Evolutionary conservation across 2,113 vertebrate species (phyloP).

Genomic region (Capreolus pygargus): DNA sequence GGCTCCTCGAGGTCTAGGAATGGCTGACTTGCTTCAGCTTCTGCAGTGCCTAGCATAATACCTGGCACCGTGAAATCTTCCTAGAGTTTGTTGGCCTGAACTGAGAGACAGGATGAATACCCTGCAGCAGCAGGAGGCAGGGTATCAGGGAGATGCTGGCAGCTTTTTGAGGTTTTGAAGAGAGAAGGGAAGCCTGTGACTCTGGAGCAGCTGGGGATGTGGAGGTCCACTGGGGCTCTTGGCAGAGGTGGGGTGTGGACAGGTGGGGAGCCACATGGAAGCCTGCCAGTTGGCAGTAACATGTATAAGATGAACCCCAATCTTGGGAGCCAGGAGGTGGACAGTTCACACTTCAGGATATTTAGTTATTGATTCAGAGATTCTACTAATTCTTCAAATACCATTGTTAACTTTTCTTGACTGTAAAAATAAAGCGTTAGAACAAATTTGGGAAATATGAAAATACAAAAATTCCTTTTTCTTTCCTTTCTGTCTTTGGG

Average conservation of each 20-base stretch:
- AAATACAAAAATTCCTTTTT: neutral
- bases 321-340: neutral
- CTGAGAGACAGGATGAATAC: neutral
- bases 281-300: neutral
- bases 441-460: neutral
- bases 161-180: fast-evolving
- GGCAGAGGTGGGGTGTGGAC: neutral
- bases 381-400: neutral
- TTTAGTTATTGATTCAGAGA: neutral
- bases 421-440: neutral
- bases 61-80: neutral
- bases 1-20: neutral
- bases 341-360: neutral
- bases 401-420: neutral
- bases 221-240: neutral
- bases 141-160: neutral
- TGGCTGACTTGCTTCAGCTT: neutral
- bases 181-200: neutral
- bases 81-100: neutral
- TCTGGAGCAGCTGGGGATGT: neutral
- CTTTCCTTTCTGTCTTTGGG: neutral
- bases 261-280: neutral
- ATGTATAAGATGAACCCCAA: fast-evolving
- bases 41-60: neutral
- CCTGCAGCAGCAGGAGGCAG: neutral